Percentiles rank a stretch among this genome's conserved stretches.
Evolutionary conservation across 2,797 vertebrate species (phyloP).

Genomic region (Iguana delicatissima): DNA sequence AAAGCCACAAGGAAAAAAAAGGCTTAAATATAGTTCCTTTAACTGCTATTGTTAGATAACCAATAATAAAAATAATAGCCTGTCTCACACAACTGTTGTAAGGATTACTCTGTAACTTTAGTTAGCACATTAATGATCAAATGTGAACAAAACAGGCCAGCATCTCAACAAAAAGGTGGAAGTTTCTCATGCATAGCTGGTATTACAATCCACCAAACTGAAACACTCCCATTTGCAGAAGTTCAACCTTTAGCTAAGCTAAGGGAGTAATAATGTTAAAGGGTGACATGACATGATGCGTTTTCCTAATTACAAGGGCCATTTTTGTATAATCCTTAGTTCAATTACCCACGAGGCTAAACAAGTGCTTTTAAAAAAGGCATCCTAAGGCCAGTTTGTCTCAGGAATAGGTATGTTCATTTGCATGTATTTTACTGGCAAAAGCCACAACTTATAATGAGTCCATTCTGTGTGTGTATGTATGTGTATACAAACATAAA

Average conservation of each 20-base stretch:
- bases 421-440: not conserved
- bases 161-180: not conserved
- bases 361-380: not conserved
- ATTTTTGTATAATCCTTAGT: not conserved
- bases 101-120: not conserved
- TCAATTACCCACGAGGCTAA: conserved; percentile 10
- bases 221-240: not conserved
- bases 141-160: not conserved
- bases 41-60: not conserved
- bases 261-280: not conserved
- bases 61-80: not conserved
- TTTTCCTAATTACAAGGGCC: not conserved
- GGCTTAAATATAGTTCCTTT: not conserved
- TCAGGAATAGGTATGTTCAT: not conserved
- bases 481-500: no score
- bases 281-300: not conserved
- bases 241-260: not conserved
- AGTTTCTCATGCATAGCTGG: not conserved
- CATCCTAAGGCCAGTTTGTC: not conserved
- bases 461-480: not conserved
- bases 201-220: not conserved
- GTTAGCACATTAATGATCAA: not conserved
- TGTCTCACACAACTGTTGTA: not conserved
- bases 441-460: not conserved
- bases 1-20: not conserved